These are phyloP conservation scores for Pantherophis vulpinus DNA, from an alignment of 2,797 vertebrate genomes.

Conservation along the genomic window DNA sequence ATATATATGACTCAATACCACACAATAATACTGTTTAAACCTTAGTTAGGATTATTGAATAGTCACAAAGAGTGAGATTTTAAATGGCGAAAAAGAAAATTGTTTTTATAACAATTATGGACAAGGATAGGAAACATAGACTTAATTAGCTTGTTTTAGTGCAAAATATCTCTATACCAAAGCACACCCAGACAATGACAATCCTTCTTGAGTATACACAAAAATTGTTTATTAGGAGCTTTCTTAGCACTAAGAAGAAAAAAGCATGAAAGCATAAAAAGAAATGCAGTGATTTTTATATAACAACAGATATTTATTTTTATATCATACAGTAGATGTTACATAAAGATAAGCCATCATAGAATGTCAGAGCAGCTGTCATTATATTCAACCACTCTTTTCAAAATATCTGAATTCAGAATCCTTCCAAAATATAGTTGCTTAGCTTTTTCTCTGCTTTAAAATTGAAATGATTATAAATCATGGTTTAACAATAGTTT, in stretches of 20 bases:
- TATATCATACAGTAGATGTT: neutral
- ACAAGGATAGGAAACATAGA: neutral
- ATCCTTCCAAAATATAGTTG: neutral
- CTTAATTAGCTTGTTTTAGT: neutral
- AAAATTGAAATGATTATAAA: neutral
- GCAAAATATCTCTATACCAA: neutral
- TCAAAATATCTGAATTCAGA: neutral
- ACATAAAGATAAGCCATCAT: neutral
- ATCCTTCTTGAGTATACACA: neutral
- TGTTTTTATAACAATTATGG: neutral
- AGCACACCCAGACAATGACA: neutral
- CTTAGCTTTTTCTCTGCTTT: neutral
- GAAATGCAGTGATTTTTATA: neutral
- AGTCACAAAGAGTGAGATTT: neutral
- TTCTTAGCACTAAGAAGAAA: neutral
- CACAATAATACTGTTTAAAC: neutral
- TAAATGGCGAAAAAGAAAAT: neutral
- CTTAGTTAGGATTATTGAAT: neutral
- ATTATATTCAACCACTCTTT: neutral
- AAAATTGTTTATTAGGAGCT: neutral
- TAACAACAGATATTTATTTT: neutral
- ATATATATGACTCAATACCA: neutral
- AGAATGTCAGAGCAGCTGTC: neutral
- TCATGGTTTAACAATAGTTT: neutral
- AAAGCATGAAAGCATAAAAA: neutral